These are phyloP conservation scores for Habrosyne pyritoides DNA, from an alignment of 2,888 invertebrate species.

Conservation along the genomic window DNA sequence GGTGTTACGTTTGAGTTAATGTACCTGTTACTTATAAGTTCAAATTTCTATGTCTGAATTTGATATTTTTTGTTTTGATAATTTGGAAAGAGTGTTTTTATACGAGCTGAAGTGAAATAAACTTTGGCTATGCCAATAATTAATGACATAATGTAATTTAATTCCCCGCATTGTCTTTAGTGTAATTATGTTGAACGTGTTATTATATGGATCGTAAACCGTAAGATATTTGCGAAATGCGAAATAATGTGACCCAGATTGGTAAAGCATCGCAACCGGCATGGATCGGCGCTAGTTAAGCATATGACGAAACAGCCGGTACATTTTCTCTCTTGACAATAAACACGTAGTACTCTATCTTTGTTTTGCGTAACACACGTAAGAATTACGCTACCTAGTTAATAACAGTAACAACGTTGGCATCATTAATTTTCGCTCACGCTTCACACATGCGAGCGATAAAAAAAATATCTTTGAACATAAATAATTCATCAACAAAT, in stretches of 20 bases:
- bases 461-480: background rate
- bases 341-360: slow-evolving; percentile 57
- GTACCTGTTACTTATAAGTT: slow-evolving; percentile 79
- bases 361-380: slow-evolving; percentile 61
- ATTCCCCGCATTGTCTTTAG: slow-evolving; percentile 40
- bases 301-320: slow-evolving; percentile 52
- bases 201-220: slow-evolving; percentile 57
- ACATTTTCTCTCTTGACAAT: slow-evolving; percentile 70
- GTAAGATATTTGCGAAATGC: slow-evolving; percentile 70
- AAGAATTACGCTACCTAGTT: slow-evolving; percentile 31
- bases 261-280: slow-evolving; percentile 61
- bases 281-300: slow-evolving; percentile 45
- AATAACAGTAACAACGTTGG: slow-evolving; percentile 17
- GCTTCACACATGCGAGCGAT: background rate
- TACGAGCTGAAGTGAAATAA: slow-evolving; percentile 58
- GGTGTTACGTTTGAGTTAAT: slow-evolving; percentile 80
- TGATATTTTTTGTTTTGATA: slow-evolving; percentile 39
- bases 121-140: slow-evolving; percentile 61
- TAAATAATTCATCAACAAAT: background rate
- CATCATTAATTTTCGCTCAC: background rate
- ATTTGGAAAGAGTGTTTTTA: slow-evolving; percentile 54
- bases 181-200: slow-evolving; percentile 43
- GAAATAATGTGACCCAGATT: slow-evolving; percentile 73
- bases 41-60: slow-evolving; percentile 39
- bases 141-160: slow-evolving; percentile 44